phyloP scores from a whole-genome alignment of 2,888 invertebrate species.

The Chironomus riparius region DNA sequence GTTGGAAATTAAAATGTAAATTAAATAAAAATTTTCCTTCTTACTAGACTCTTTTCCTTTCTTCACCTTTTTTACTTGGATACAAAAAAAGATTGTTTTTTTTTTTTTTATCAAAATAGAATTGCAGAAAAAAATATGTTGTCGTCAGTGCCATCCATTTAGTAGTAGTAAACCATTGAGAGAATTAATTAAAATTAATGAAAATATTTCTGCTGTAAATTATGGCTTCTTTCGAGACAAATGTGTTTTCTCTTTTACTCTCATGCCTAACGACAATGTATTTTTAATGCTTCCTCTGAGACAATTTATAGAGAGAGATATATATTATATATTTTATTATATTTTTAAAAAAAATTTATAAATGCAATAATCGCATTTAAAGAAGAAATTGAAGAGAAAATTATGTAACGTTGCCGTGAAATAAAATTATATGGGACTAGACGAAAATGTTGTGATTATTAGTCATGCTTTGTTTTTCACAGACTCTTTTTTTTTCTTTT shows the following conservation, averaged over 20 bases:
- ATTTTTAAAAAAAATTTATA: not conserved
- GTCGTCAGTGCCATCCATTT: not conserved
- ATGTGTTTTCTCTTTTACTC: not conserved
- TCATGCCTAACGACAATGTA: slow-evolving; percentile 15
- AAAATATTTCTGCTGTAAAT: not conserved
- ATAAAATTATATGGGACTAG: not conserved
- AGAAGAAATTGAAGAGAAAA: slow-evolving; percentile 2
- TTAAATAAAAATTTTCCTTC: no score
- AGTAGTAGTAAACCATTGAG: not conserved
- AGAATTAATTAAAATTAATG: slow-evolving; percentile 13
- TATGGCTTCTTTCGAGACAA: slow-evolving; percentile 3
- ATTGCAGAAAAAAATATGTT: not conserved
- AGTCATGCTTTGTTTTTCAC: no score
- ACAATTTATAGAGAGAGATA: not conserved
- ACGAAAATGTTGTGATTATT: not conserved
- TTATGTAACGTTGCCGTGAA: slow-evolving; percentile 9
- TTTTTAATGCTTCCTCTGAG: slow-evolving; percentile 23
- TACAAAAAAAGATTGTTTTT: not conserved
- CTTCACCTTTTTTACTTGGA: not conserved
- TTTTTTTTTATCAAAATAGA: not conserved
- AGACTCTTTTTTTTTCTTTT: no score
- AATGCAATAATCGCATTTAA: slow-evolving; percentile 17
- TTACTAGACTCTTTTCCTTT: not conserved
- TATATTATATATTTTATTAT: not conserved
- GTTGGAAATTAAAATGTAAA: no score